Conservation (phyloP, 2,113 vertebrate species). For the Xiphorhynchus elegans region DNA sequence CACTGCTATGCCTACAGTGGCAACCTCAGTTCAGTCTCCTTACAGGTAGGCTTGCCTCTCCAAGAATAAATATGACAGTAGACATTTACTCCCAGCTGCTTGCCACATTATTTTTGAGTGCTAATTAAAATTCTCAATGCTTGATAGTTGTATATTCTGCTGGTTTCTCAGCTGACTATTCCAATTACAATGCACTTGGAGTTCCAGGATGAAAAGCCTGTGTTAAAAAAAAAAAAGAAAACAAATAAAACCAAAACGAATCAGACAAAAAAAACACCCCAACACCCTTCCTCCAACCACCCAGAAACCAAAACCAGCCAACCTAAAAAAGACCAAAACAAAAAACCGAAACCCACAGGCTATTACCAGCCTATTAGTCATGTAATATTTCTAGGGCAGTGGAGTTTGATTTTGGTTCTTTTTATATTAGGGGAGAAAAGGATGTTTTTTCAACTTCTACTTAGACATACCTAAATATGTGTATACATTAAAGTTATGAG, state of each 20-base stretch:
- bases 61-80: background rate
- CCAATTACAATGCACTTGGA: background rate
- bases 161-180: background rate
- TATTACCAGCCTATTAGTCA: background rate
- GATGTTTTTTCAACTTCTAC: background rate
- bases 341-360: background rate
- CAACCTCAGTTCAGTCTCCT: slow-evolving; percentile 97
- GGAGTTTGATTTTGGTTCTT: background rate
- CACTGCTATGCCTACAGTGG: slow-evolving; percentile 97
- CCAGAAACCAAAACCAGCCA: background rate
- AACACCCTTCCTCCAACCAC: background rate
- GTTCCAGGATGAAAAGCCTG: background rate
- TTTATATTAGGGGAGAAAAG: background rate
- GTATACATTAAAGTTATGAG: background rate
- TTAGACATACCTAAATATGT: background rate
- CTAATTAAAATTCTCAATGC: background rate
- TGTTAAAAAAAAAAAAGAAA: background rate
- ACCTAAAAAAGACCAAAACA: background rate
- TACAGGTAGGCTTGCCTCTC: slow-evolving; percentile 83
- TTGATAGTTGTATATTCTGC: background rate
- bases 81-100: background rate
- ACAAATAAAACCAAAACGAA: background rate
- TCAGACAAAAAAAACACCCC: background rate
- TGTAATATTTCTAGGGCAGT: background rate
- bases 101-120: background rate